Evolutionary conservation across 2,797 vertebrate genomes (phyloP), one percentile per base, ranked within the genome.

Genomic region (Etheostoma nigrum): DNA sequence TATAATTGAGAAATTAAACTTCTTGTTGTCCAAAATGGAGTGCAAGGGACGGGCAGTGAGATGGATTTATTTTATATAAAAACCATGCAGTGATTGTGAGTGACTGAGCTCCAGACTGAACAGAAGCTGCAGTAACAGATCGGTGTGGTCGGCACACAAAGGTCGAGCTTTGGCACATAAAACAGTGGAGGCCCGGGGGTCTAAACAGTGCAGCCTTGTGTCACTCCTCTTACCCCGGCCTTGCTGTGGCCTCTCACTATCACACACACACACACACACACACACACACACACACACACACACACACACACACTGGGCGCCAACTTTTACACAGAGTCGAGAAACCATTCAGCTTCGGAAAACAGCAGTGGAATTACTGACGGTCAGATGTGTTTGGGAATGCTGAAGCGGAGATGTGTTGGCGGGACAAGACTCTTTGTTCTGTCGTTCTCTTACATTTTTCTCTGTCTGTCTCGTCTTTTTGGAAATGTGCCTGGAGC

Each of bases 301-400:
- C 48, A 51, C 53, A 18, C 80, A 74, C 81, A 82, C 74, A 60
- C 66, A 59, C 57, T 1, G 9, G 30, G 61, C 70, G 87, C 87
- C 89, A 92, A 85, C 84, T 87, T 90, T 90, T 71, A 88, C 85
- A 88, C 75, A 45, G 33, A 73, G 81, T 74, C 21, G 84, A 91
- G 81, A 92, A 91, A 84, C 65, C 74, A 13, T 54, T 68, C 55
- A 63, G 71, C 74, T 53, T 59, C 18, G 21, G 72, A 83, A 80
- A 87, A 84, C 84, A 88, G 81, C 80, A 63, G 77, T 51, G 78
- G 82, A 85, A 80, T 79, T 69, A 82, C 60, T 87, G 82, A 77
- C 57, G 14, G 71, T 60, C 59, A 42, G 84, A 85, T 71, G 25
- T 59, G 63, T 81, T 79, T 85, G 78, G 73, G 83, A 89, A 91